Base-by-base conservation (phyloP, 1,140 invertebrate genomes). In the Tetragnatha versicolor region DNA sequence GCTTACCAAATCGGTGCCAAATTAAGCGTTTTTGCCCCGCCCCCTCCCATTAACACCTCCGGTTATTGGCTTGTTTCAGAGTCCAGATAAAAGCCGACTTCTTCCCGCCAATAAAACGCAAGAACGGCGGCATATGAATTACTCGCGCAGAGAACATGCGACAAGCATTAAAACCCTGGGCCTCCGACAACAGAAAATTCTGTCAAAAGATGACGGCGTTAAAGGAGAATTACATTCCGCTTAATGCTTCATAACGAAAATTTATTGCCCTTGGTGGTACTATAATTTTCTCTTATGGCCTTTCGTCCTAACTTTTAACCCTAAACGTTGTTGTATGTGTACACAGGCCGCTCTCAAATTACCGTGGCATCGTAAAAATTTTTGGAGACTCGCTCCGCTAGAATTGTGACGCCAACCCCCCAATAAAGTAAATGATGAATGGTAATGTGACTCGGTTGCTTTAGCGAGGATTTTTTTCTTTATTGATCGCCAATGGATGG, bases 171-270 rank as follows among this genome's bases (percentile, higher is more conserved):
- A 75, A 75, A 75, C 51, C 70, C 27, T 55, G 14, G 22, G n/a
- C n/a, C n/a, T n/a, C 53, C 42, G 51, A 63, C 55, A 61, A 75
- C 22, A 58, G 70, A 75, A 75, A 61, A 75, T 75, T 75, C 70
- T 75, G 70, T 75, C 70, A 75, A 75, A 75, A 75, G 70, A 61
- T 75, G 70, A 75, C 29, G 70, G 55, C 35, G 70, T 75, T 75
- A 75, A 75, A 75, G 45, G 70, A 51, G 73, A 77, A 77, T 77
- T 77, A 77, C 73, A 37, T 27, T 55, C 29, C 73, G 61, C 61
- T 77, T 77, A 77, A 77, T 77, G 73, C 73, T 77, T 77, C 73
- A 77, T 77, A 77, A 77, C 60, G 60, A 58, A 77, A 77, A 77
- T 77, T 77, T 77, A 77, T 77, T 53, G 31, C 73, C 31, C 73